phyloP scores from a whole-genome alignment of 2,797 vertebrate genomes.

The Propithecus deckenii region DNA sequence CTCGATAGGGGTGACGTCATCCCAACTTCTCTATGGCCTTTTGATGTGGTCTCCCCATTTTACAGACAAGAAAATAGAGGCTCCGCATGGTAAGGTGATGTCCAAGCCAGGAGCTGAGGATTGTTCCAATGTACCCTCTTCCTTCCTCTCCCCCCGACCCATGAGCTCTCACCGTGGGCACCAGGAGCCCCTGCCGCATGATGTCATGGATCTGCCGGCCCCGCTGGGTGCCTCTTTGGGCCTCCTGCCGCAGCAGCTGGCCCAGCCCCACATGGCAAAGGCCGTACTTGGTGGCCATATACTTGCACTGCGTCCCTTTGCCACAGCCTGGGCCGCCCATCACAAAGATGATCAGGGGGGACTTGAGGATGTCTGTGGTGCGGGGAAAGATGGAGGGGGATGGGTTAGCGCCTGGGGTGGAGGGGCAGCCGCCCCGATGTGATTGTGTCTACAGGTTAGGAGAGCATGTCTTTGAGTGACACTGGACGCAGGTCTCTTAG shows the following conservation, averaged over 20 bases:
- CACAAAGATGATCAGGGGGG: slow-evolving; percentile 67
- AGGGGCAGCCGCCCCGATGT: rapidly evolving
- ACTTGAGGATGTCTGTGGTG: slow-evolving; percentile 60
- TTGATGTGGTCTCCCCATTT: background rate
- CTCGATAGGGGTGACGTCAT: background rate
- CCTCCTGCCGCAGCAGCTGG: slow-evolving; percentile 69
- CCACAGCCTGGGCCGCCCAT: slow-evolving; percentile 72
- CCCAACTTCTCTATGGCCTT: background rate
- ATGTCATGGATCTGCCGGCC: slow-evolving; percentile 51
- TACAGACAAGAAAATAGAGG: background rate
- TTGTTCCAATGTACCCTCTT: background rate
- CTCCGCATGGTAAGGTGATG: background rate
- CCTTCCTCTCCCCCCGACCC: background rate
- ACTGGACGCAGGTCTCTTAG: background rate
- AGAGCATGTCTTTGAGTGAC: background rate
- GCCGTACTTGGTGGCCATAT: slow-evolving; percentile 62
- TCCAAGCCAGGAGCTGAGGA: background rate
- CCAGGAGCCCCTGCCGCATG: slow-evolving; percentile 65
- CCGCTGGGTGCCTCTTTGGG: background rate
- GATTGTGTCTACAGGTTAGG: background rate
- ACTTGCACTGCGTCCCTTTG: slow-evolving; percentile 67
- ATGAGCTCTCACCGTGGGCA: slow-evolving; percentile 65
- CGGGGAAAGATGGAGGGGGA: background rate
- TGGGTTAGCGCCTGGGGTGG: background rate
- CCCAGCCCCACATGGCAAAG: slow-evolving; percentile 72